Evolutionary conservation across 2,113 vertebrate genomes (phyloP).

Genomic region (Fregata magnificens): DNA sequence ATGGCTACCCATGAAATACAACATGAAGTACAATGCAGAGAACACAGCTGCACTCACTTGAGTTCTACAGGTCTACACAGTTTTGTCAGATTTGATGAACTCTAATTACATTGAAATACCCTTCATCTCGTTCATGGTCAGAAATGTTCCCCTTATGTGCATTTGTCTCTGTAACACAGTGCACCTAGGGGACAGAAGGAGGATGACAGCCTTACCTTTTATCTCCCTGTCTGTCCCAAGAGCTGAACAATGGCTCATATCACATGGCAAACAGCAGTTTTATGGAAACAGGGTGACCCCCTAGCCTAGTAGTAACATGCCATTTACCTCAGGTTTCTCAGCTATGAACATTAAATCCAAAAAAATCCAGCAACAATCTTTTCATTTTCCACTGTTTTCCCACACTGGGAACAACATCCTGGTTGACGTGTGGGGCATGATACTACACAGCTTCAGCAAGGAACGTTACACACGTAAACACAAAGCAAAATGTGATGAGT

Average conservation of each 20-base stretch:
- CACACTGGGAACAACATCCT: not conserved
- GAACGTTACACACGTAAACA: not conserved
- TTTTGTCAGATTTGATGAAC: not conserved
- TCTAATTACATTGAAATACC: not conserved
- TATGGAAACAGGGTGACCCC: not conserved
- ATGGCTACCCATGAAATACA: not conserved
- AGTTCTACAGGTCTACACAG: not conserved
- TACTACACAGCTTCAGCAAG: not conserved
- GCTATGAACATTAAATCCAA: not conserved
- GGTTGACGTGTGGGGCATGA: not conserved
- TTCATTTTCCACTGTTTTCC: not conserved
- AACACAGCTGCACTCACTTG: not conserved
- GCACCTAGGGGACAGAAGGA: not conserved
- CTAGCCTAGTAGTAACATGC: not conserved
- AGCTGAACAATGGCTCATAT: not conserved
- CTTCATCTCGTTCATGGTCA: not conserved
- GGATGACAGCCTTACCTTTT: not conserved
- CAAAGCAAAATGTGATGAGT: not conserved
- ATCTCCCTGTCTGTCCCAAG: not conserved
- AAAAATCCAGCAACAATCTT: not conserved
- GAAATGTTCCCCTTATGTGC: not conserved
- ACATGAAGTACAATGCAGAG: not conserved
- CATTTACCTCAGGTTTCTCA: not conserved
- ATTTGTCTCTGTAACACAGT: not conserved
- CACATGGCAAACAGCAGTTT: not conserved